Evolutionary conservation across 2,797 vertebrate species (phyloP).

Genomic region (Luscinia luscinia): DNA sequence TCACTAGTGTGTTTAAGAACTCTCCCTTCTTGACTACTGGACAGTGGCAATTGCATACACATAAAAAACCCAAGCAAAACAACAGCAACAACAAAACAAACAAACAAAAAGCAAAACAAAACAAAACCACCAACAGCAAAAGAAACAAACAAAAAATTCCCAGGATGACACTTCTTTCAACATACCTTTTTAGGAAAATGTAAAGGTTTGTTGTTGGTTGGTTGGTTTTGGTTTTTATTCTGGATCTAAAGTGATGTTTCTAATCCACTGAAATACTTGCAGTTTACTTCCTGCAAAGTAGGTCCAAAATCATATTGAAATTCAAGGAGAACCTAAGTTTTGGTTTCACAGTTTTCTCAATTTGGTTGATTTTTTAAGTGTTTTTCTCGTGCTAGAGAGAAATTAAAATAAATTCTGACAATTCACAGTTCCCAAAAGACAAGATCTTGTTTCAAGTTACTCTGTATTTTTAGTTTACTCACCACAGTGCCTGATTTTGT

Average conservation of each 20-base stretch:
- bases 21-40: background rate
- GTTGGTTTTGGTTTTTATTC: background rate
- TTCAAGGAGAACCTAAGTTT: background rate
- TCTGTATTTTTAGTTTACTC: slow-evolving; percentile 9
- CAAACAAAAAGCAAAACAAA: no score
- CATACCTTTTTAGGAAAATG: background rate
- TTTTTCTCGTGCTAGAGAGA: background rate
- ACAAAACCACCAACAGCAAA: background rate
- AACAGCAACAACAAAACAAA: no score
- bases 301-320: background rate
- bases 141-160: background rate
- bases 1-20: background rate
- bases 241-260: background rate
- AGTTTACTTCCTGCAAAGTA: background rate
- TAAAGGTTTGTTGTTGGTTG: rapidly evolving
- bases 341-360: background rate
- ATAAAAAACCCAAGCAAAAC: background rate
- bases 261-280: background rate
- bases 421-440: background rate
- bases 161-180: background rate
- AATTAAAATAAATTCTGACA: background rate
- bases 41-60: background rate
- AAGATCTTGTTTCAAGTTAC: background rate
- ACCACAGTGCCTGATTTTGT: background rate
- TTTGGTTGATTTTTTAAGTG: background rate